Conservation (phyloP, 2,797 vertebrate genomes). For the Hippopotamyrus pictus region DNA sequence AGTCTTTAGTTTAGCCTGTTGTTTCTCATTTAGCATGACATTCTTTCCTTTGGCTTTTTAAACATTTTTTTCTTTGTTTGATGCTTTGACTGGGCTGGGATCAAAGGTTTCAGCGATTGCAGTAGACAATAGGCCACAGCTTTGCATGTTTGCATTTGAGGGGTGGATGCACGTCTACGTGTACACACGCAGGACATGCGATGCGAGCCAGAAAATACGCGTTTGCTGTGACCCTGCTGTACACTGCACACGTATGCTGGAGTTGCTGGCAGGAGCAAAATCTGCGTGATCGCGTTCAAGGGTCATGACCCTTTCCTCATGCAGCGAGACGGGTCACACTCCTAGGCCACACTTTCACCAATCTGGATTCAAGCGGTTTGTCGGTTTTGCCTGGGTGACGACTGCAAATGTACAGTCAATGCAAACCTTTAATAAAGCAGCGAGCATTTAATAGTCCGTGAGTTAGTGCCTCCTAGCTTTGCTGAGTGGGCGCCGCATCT, state of each 20-base stretch:
- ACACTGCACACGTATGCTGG: not conserved
- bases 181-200: not conserved
- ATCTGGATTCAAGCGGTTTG: not conserved
- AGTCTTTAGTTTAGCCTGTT: not conserved
- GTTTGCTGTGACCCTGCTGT: not conserved
- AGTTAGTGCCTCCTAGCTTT: not conserved
- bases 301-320: not conserved
- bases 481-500: not conserved
- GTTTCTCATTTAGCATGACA: not conserved
- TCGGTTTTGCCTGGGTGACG: not conserved
- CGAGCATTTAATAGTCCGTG: not conserved
- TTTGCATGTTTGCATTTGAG: not conserved
- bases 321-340: not conserved
- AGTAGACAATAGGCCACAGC: not conserved
- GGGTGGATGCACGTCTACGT: not conserved
- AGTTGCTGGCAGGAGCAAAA: not conserved
- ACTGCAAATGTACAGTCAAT: not conserved
- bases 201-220: not conserved
- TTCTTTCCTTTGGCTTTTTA: not conserved
- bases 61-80: not conserved
- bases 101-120: not conserved
- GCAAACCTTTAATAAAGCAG: not conserved
- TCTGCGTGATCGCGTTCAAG: not conserved
- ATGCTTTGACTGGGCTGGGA: not conserved
- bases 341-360: not conserved